These are phyloP conservation scores for Drosophila macrospina DNA, from an alignment of 2,888 invertebrate species.

Conservation along the genomic window DNA sequence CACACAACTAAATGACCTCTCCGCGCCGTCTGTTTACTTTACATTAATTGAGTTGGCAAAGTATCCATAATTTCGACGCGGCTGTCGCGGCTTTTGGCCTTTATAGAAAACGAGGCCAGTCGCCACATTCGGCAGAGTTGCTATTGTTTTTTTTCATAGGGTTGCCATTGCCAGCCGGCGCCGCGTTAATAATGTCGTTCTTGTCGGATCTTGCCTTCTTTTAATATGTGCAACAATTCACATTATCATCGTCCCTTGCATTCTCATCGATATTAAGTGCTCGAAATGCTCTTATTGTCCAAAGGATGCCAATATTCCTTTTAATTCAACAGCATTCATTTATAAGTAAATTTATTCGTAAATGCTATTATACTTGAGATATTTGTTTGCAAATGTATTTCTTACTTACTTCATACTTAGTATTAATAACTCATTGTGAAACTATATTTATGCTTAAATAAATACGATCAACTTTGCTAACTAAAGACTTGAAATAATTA, in stretches of 20 bases:
- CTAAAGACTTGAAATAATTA: neutral
- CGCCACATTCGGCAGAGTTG: conserved; percentile 9
- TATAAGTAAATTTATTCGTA: conserved; percentile 6
- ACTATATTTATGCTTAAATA: neutral
- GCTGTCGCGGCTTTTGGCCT: conserved; percentile 61
- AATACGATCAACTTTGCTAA: neutral
- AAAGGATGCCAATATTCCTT: conserved; percentile 35
- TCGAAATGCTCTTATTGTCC: conserved; percentile 28
- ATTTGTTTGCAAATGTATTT: neutral
- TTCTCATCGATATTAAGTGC: conserved; percentile 43
- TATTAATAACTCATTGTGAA: conserved; percentile 2
- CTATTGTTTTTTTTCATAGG: conserved; percentile 7
- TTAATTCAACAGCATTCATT: conserved; percentile 24
- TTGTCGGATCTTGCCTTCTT: conserved; percentile 34
- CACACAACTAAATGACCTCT: conserved; percentile 14
- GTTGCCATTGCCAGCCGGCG: conserved; percentile 28
- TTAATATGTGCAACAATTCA: neutral
- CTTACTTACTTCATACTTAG: neutral
- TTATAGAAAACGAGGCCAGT: conserved; percentile 51
- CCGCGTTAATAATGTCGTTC: conserved; percentile 67
- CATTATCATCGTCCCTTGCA: conserved; percentile 13
- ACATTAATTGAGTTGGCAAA: conserved; percentile 79
- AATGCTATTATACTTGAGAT: neutral
- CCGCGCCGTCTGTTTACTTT: conserved; percentile 68
- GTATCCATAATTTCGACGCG: conserved; percentile 72